Evolutionary conservation across 2,888 invertebrate species (phyloP).

Genomic region (Syrphus vitripennis): DNA sequence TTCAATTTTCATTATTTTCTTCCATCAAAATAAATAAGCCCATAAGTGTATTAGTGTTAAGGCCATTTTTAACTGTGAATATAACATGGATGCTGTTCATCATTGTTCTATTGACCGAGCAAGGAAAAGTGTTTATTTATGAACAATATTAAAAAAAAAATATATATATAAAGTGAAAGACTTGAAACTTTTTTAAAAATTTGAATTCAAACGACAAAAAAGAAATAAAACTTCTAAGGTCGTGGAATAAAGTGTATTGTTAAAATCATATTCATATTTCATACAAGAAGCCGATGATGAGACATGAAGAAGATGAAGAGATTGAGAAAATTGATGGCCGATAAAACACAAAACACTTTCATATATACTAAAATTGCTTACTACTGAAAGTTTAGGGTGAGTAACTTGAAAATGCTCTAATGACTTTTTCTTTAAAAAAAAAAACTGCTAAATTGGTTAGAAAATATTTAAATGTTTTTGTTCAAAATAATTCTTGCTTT

Average conservation of each 20-base stretch:
- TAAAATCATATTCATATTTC: background rate
- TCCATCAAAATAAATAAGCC: constrained; percentile 44
- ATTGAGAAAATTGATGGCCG: background rate
- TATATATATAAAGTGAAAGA: constrained; percentile 43
- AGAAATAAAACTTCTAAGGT: background rate
- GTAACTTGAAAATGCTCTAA: constrained; percentile 58
- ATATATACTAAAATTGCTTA: constrained; percentile 30
- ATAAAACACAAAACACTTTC: constrained; percentile 23
- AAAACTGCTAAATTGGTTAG: background rate
- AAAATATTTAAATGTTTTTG: background rate
- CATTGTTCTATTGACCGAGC: background rate
- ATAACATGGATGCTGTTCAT: background rate
- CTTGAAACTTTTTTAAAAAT: constrained; percentile 29
- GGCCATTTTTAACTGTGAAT: constrained; percentile 20
- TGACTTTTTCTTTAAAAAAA: constrained; percentile 10
- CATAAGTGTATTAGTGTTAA: constrained; percentile 68
- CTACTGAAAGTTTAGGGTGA: constrained; percentile 59
- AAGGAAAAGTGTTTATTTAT: constrained; percentile 11
- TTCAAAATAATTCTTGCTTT: background rate
- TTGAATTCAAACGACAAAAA: background rate
- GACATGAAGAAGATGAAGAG: background rate
- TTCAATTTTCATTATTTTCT: constrained; percentile 49
- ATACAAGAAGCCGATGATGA: background rate
- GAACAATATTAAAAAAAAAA: constrained; percentile 1
- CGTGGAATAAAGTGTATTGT: constrained; percentile 20